These are phyloP conservation scores for Henricia sp. DNA, from an alignment of 53 echinoderm and acorn worm genomes.

Conservation along the genomic window DNA sequence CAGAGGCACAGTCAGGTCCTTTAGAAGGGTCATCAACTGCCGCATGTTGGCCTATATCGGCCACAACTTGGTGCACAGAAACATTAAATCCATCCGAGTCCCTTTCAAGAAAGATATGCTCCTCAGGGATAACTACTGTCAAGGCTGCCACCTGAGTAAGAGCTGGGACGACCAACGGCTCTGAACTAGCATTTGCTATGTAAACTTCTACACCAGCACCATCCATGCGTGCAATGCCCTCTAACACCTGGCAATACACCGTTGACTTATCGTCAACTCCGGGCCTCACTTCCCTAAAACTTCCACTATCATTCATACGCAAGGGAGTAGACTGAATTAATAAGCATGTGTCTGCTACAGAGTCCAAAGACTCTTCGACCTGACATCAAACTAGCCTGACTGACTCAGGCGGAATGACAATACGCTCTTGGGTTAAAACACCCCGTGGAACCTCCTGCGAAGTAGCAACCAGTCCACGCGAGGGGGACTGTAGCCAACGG, in stretches of 20 bases:
- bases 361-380: not conserved
- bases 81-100: not conserved
- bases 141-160: conserved; percentile 12
- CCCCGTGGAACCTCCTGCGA: not conserved
- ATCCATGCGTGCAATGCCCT: not conserved
- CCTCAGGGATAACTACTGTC: not conserved
- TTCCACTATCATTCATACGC: not conserved
- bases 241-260: not conserved
- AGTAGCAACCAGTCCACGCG: not conserved
- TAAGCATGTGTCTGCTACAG: not conserved
- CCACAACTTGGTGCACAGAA: conserved; percentile 6
- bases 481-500: not conserved
- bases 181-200: conserved; percentile 32
- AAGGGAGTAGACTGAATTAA: not conserved
- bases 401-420: not conserved
- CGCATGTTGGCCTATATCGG: conserved; percentile 7
- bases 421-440: not conserved
- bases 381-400: not conserved
- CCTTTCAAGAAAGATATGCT: conserved; percentile 20
- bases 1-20: not conserved
- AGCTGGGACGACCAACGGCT: not conserved
- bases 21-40: not conserved
- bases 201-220: conserved; percentile 23
- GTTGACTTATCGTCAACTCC: not conserved
- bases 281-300: not conserved